phyloP scores from a whole-genome alignment of 2,797 vertebrate genomes.

The Spinus pinus region DNA sequence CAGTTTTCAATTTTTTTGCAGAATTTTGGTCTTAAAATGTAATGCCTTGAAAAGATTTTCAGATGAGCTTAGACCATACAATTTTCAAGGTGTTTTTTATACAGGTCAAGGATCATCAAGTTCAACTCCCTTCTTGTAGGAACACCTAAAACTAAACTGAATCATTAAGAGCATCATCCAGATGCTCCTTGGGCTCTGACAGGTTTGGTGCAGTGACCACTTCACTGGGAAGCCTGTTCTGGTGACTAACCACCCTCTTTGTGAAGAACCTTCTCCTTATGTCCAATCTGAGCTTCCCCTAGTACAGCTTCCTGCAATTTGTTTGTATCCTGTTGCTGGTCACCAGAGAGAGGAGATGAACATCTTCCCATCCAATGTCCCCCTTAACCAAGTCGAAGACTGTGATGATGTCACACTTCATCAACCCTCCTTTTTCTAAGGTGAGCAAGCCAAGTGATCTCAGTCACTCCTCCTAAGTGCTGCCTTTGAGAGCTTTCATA shows the following conservation, averaged over 20 bases:
- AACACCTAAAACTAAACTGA: neutral
- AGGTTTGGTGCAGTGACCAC: neutral
- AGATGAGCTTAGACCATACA: neutral
- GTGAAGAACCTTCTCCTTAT: neutral
- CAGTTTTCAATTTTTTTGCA: neutral
- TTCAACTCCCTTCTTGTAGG: neutral
- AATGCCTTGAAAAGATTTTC: neutral
- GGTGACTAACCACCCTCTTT: neutral
- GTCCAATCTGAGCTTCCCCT: neutral
- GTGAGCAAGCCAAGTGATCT: neutral
- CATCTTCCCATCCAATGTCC: neutral
- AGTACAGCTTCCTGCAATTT: neutral
- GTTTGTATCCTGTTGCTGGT: neutral
- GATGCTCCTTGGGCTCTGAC: neutral
- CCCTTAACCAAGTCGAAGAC: neutral
- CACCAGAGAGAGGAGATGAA: neutral
- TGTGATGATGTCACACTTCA: neutral
- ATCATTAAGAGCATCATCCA: neutral
- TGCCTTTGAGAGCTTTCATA: neutral
- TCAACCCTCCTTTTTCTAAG: neutral
- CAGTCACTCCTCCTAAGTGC: neutral
- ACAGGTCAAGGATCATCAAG: accelerated
- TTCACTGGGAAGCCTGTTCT: neutral
- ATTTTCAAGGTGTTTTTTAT: neutral
- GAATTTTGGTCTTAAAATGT: neutral